Percentiles rank a stretch among this genome's conserved stretches.
Conservation (phyloP, 2,113 vertebrate species). For the Bubalus kerabau region DNA sequence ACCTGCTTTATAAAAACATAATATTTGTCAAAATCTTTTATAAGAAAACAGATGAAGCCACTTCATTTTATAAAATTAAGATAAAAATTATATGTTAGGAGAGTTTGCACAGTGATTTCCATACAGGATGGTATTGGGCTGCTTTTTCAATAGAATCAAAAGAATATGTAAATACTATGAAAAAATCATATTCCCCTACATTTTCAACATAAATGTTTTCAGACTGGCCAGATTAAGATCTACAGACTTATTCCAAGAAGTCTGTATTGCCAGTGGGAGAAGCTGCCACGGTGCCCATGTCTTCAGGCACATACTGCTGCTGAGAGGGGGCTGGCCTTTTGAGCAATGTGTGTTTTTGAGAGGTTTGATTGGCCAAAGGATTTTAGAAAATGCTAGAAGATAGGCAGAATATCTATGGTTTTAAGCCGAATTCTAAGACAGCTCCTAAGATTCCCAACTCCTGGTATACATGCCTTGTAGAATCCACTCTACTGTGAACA, state of each 20-base stretch:
- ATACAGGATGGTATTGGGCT: neutral
- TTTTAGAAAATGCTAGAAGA: neutral
- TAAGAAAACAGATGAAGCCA: neutral
- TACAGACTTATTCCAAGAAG: neutral
- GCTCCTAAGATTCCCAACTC: neutral
- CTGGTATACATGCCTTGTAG: too few species aligned
- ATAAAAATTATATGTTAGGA: neutral
- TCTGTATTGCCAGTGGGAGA: neutral
- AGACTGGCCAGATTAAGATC: neutral
- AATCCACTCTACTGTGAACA: neutral
- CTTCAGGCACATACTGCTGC: fast-evolving
- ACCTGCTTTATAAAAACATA: neutral
- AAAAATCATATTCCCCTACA: neutral
- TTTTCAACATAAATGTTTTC: neutral
- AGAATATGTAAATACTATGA: neutral
- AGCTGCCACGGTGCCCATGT: fast-evolving
- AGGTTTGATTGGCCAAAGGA: neutral
- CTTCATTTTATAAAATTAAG: neutral
- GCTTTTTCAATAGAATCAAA: neutral
- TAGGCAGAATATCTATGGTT: neutral
- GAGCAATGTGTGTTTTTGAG: neutral
- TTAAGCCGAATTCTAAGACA: neutral
- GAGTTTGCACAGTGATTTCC: neutral
- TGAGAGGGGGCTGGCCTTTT: neutral
- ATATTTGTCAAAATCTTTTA: neutral